These are phyloP conservation scores for Struthio camelus DNA, from an alignment of 2,113 vertebrate genomes.

Conservation along the genomic window DNA sequence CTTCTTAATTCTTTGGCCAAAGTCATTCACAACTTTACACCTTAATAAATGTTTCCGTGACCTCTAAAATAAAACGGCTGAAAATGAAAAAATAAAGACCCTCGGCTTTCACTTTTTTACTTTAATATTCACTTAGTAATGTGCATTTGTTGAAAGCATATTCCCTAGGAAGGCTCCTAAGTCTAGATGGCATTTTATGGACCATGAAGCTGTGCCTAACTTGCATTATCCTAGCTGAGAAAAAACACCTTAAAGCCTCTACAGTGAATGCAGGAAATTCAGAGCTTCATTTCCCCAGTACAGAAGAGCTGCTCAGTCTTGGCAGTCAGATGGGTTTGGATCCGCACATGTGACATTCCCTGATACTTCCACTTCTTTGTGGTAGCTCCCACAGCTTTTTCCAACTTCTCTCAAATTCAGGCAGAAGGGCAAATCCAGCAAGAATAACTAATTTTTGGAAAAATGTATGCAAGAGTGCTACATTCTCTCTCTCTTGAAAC, in stretches of 20 bases:
- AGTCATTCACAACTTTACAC: neutral
- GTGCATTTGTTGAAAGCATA: neutral
- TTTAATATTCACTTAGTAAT: neutral
- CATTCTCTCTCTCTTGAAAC: no score
- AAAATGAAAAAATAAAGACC: neutral
- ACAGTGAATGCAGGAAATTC: neutral
- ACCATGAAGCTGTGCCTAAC: neutral
- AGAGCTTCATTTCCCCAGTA: neutral
- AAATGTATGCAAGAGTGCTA: no score
- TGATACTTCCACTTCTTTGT: no score
- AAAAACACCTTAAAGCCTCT: neutral
- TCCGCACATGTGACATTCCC: no score
- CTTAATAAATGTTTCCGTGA: neutral
- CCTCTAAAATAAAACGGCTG: neutral
- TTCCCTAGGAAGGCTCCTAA: neutral
- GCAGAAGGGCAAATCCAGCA: no score
- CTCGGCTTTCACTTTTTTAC: neutral
- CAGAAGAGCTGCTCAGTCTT: neutral
- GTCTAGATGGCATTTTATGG: rapidly evolving
- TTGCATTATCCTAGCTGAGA: neutral
- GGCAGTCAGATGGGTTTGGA: neutral
- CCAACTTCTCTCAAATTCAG: no score
- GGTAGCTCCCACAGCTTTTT: no score
- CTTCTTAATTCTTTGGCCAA: neutral
- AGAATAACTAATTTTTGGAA: no score